phyloP scores from a whole-genome alignment of 2,888 invertebrate genomes.

The Trichopria drosophilae region DNA sequence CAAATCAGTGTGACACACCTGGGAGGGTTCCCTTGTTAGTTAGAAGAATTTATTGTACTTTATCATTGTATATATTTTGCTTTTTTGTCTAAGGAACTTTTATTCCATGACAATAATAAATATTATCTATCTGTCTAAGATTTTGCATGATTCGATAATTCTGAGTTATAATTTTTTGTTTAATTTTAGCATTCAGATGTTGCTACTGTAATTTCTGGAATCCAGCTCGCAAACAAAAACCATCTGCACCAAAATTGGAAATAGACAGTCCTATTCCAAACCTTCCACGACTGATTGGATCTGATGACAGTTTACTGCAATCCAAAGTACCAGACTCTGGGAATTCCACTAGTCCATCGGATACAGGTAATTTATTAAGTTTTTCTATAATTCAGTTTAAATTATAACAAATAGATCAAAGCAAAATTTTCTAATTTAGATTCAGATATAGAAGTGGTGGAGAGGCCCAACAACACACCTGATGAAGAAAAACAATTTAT shows the following conservation, averaged over 20 bases:
- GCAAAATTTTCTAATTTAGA: constrained; percentile 39
- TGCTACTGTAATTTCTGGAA: constrained; percentile 87
- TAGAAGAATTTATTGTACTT: too few relatives aligned
- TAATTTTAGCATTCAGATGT: constrained; percentile 76
- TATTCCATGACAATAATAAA: background rate
- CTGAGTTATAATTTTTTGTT: constrained; percentile 8
- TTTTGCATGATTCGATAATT: constrained; percentile 2
- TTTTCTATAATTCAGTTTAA: background rate
- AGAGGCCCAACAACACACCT: constrained; percentile 44
- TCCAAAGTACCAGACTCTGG: constrained; percentile 31
- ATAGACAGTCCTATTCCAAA: constrained; percentile 34
- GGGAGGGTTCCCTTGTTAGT: too few relatives aligned
- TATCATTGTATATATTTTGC: background rate
- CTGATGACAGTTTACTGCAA: constrained; percentile 19
- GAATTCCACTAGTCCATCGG: constrained; percentile 37
- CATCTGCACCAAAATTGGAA: constrained; percentile 70
- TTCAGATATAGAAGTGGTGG: constrained; percentile 55
- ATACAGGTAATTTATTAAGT: constrained; percentile 40
- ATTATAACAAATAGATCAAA: constrained; percentile 1
- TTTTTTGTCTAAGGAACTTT: constrained; percentile 3
- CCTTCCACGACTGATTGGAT: constrained; percentile 28
- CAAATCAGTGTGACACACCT: too few relatives aligned
- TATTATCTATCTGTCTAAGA: constrained; percentile 8
- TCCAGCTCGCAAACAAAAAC: constrained; percentile 85
- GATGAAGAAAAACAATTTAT: constrained; percentile 36